Evolutionary conservation across 2,797 vertebrate species (phyloP).

Genomic region (Antennarius maculatus): DNA sequence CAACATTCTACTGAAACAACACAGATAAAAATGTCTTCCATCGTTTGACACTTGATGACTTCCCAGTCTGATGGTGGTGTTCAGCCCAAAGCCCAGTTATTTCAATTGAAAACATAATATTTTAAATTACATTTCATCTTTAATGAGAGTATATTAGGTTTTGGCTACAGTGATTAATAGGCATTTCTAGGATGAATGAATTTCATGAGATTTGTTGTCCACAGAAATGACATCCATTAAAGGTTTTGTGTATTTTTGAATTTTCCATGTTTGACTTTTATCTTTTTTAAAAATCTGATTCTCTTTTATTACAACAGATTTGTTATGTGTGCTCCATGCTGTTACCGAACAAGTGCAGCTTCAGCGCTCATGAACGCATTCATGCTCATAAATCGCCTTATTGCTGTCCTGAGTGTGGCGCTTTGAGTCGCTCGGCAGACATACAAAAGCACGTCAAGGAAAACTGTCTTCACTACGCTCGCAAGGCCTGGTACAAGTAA

Average conservation of each 20-base stretch:
- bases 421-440: conserved; percentile 89
- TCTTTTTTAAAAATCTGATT: neutral
- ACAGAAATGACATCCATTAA: neutral
- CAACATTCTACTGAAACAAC: no score
- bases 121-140: no score
- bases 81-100: no score
- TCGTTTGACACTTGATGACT: no score
- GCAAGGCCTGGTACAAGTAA: conserved; percentile 95
- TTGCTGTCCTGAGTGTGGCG: conserved; percentile 95
- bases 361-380: conserved; percentile 91
- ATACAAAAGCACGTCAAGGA: conserved; percentile 96
- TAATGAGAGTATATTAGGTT: neutral
- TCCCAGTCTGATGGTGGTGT: no score
- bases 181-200: neutral
- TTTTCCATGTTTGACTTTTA: neutral
- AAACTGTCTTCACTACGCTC: conserved; percentile 96
- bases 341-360: conserved; percentile 96
- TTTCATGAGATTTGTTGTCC: neutral
- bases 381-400: conserved; percentile 95
- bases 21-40: no score
- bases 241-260: neutral
- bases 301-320: conserved; percentile 72
- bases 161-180: neutral
- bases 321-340: conserved; percentile 95
- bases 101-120: no score